Percentiles rank a stretch among this genome's conserved stretches.
phyloP scores from a whole-genome alignment of 2,797 vertebrate genomes.

The Parambassis ranga region DNA sequence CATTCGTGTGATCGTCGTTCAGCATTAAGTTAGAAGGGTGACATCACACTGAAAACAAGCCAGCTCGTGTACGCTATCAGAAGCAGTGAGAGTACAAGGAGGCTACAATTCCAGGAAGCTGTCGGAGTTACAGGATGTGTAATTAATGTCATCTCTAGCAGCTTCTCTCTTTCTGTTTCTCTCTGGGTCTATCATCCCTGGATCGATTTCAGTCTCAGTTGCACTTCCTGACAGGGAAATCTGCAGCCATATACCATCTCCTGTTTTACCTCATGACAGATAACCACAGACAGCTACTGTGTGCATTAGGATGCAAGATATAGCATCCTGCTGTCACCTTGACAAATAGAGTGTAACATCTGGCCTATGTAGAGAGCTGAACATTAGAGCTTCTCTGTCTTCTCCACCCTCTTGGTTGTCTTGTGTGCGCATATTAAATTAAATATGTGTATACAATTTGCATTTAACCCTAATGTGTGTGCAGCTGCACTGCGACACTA shows the following conservation, averaged over 20 bases:
- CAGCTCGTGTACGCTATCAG: not conserved
- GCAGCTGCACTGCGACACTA: not conserved
- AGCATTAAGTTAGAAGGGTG: not conserved
- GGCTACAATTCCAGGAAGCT: slow-evolving; percentile 26
- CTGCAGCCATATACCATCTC: slow-evolving; percentile 14
- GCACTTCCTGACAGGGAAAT: slow-evolving; percentile 23
- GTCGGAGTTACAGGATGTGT: slow-evolving; percentile 3
- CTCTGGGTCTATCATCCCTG: not conserved
- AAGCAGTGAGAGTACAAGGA: not conserved
- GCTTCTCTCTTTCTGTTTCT: not conserved
- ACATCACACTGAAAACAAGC: not conserved
- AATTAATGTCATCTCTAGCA: slow-evolving; percentile 33
- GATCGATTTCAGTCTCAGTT: slow-evolving; percentile 43
- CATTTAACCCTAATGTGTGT: not conserved
- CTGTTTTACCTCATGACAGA: slow-evolving; percentile 3
- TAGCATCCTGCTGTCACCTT: not conserved
- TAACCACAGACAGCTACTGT: not conserved
- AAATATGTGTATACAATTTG: too few relatives aligned
- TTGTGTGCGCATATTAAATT: too few relatives aligned
- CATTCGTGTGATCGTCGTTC: too few relatives aligned
- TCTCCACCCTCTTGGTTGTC: too few relatives aligned
- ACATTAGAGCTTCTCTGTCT: too few relatives aligned
- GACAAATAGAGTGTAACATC: not conserved
- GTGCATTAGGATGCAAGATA: not conserved
- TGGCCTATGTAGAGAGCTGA: not conserved